Evolutionary conservation across 1,140 invertebrate genomes (phyloP), one percentile per base, ranked within the genome.

Genomic region (Sitodiplosis mosellana): DNA sequence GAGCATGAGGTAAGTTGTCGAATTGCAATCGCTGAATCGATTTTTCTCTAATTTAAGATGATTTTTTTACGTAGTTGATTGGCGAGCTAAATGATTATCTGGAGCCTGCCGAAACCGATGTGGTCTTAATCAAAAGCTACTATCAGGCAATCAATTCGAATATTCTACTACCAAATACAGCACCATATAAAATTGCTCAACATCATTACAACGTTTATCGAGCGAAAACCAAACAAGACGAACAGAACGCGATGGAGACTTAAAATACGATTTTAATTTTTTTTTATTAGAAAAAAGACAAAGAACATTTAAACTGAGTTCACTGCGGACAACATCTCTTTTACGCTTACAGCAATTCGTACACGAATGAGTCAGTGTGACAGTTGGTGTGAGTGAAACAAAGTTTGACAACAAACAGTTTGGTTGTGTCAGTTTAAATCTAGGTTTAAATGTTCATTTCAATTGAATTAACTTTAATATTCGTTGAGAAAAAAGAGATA

Each of bases 111-210:
- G 81, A 85, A 53, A 68, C 70, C 2, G 80, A 85, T 52, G 55
- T 66, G 8, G 78, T 77, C 0, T 56, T 83, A 15, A 65, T 83
- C 4, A 73, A 75, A 50, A 74, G 69, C 20, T 85, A 83, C 52
- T 63, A 71, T 14, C 72, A 69, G 50, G 73, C 76, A 3, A 51
- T 83, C 20, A 61, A 74, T 2, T 66, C 64, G n/a, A 69, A 71
- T 52, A 64, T 67, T 18, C 55, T 81, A 1, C 68, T 66, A 43
- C 59, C 67, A 49, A 68, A 66, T 38, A 76, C 77, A 6, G 59
- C 81, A 51, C 69, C 72, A 10, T 70, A 76, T 53, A 64, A 59
- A 50, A 80, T 83, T 52, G 80, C 81, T 0, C 49, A 63, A 21
- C 74, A 81, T 67, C 81, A 83, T 61, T 61, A 77, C 5, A 67